Evolutionary conservation across 2,797 vertebrate genomes (phyloP), one percentile per base, ranked within the genome.

Genomic region (Sebastes steindachneri): DNA sequence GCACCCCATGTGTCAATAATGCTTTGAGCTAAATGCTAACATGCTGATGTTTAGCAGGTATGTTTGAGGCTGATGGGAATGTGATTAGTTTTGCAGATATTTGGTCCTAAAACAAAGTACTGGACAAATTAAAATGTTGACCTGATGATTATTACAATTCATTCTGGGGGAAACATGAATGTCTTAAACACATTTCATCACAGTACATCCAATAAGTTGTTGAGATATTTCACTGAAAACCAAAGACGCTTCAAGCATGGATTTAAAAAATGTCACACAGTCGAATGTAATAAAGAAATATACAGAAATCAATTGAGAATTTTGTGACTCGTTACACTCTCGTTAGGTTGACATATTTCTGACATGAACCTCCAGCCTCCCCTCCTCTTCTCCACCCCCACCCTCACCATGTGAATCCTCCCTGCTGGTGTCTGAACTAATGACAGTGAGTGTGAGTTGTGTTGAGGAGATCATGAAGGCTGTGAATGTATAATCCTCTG

Each of bases 401-500:
- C 14, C 10, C 12, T 35, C 14, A 58, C 23, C 2, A 19, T 64
- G 59, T 23, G 21, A 37, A 17, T 33, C 58, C 28, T 48, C 26
- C 53, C n/a, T 19, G 35, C n/a, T 23, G 35, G 3, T 29, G 65
- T 25, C 54, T 60, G 14, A 25, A 21, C n/a, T 73, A 17, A 68
- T 62, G 59, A 26, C 1, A 3, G 29, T 37, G 31, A 65, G 68
- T 62, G 64, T 73, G 41, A 45, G 3, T 19, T 69, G 26, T 75
- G 67, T 58, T 14, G 48, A 57, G 28, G 33, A n/a, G 41, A 59
- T 37, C 21, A 51, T 53, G 29, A 51, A 45, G 51, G n/a, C 25
- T 80, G 33, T 72, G 64, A 55, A 15, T 53, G 6, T 51, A 17
- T 75, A 77, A 83, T 77, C 75, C 45, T 54, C 69, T 68, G 74